These are phyloP conservation scores for Erinaceus europaeus DNA, from an alignment of 2,113 vertebrate species.

Conservation along the genomic window DNA sequence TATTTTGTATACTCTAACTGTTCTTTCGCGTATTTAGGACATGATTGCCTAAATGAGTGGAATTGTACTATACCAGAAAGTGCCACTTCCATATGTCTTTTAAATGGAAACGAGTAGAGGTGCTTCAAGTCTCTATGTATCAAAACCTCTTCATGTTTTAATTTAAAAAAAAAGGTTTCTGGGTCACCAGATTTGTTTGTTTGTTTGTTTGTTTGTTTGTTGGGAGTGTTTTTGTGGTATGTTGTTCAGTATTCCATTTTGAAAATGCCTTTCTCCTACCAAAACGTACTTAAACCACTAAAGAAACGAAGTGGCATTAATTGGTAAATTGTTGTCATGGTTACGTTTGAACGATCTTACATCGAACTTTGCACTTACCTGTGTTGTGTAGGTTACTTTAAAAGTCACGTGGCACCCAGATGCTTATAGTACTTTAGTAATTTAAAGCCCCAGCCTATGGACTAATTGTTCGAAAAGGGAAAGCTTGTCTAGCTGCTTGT, in stretches of 20 bases:
- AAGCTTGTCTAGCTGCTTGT: conserved; percentile 63
- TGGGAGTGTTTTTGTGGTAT: conserved; percentile 32
- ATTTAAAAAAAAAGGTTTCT: conserved; percentile 55
- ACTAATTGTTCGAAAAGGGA: conserved; percentile 61
- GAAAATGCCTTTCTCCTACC: conserved; percentile 71
- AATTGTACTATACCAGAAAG: conserved; percentile 91
- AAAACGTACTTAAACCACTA: conserved; percentile 76
- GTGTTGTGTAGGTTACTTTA: conserved; percentile 29
- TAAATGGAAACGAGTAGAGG: conserved; percentile 70
- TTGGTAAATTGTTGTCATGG: conserved; percentile 63
- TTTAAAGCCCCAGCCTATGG: conserved; percentile 63
- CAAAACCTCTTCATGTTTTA: conserved; percentile 55
- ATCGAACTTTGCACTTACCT: conserved; percentile 61
- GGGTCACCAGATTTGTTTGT: conserved; percentile 20
- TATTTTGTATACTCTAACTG: conserved; percentile 86
- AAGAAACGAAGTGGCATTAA: conserved; percentile 61
- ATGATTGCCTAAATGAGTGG: conserved; percentile 91
- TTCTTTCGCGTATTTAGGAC: conserved; percentile 82
- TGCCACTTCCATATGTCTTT: conserved; percentile 90
- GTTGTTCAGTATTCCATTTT: conserved; percentile 40
- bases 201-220: conserved; percentile 1
- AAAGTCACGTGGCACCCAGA: conserved; percentile 70
- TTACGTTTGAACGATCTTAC: conserved; percentile 59
- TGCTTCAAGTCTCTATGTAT: conserved; percentile 66
- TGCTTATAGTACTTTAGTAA: conserved; percentile 60